These are phyloP conservation scores for Neuroscelio doddi DNA, from an alignment of 2,888 invertebrate species.

Conservation along the genomic window DNA sequence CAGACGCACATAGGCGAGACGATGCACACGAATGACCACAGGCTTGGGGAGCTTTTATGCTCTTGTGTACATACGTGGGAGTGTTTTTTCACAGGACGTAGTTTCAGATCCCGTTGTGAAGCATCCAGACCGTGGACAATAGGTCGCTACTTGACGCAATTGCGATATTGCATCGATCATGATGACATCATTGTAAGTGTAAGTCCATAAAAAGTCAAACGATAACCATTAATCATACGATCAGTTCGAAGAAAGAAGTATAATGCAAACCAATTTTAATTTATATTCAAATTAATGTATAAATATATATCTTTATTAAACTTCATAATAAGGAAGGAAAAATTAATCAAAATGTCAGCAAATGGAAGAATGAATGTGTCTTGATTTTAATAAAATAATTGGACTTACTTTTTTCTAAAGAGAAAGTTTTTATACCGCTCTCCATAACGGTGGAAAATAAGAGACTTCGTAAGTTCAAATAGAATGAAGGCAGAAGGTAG, in stretches of 20 bases:
- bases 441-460: slow-evolving; percentile 10
- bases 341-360: not conserved
- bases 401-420: not conserved
- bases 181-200: slow-evolving; percentile 42
- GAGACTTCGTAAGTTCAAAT: slow-evolving; percentile 20
- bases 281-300: too few relatives aligned
- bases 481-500: slow-evolving; percentile 14
- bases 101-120: slow-evolving; percentile 28
- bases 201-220: too few relatives aligned
- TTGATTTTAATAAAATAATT: not conserved
- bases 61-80: slow-evolving; percentile 12
- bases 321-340: too few relatives aligned
- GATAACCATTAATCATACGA: too few relatives aligned
- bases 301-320: too few relatives aligned
- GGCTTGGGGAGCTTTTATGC: slow-evolving; percentile 10
- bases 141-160: slow-evolving; percentile 53
- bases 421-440: slow-evolving; percentile 15
- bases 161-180: slow-evolving; percentile 52
- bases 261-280: too few relatives aligned
- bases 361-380: not conserved
- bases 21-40: slow-evolving; percentile 25
- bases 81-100: slow-evolving; percentile 26
- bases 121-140: slow-evolving; percentile 45
- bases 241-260: too few relatives aligned
- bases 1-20: slow-evolving; percentile 17